Conservation (phyloP, 1,140 invertebrate species). For the Cydia splendana region DNA sequence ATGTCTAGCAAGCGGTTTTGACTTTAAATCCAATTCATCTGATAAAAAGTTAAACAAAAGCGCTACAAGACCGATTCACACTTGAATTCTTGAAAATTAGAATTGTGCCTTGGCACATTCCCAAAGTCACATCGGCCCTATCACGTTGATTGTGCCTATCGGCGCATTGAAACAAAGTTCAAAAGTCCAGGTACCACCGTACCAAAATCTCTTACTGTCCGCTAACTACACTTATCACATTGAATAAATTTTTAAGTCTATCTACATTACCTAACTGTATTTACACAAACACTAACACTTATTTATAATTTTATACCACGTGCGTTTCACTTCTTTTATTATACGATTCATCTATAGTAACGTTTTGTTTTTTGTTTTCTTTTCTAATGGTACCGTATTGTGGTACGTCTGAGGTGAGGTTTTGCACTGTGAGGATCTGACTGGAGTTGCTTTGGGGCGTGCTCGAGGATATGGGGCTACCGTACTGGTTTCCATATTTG, state of each 20-base stretch:
- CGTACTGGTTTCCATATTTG: constrained; percentile 80
- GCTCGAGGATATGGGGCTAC: constrained; percentile 69
- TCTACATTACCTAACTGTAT: constrained; percentile 65
- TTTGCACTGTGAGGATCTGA: constrained; percentile 78
- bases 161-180: neutral
- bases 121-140: too few relatives aligned
- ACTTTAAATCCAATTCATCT: neutral
- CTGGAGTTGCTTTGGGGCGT: constrained; percentile 67
- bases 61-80: neutral
- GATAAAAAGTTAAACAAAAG: neutral
- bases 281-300: constrained; percentile 48
- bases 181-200: neutral
- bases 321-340: constrained; percentile 73
- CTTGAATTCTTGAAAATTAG: neutral
- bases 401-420: constrained; percentile 69
- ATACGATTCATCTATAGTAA: constrained; percentile 72
- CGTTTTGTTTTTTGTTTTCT: constrained; percentile 76
- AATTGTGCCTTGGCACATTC: neutral
- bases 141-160: neutral
- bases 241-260: constrained; percentile 72
- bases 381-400: constrained; percentile 78
- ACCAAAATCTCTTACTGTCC: neutral
- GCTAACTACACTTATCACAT: constrained; percentile 62
- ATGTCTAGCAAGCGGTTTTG: neutral
- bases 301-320: constrained; percentile 56